Percentiles rank a stretch among this genome's conserved stretches.
Evolutionary conservation across 2,113 vertebrate species (phyloP).

Genomic region (Microcebus tavaratra): DNA sequence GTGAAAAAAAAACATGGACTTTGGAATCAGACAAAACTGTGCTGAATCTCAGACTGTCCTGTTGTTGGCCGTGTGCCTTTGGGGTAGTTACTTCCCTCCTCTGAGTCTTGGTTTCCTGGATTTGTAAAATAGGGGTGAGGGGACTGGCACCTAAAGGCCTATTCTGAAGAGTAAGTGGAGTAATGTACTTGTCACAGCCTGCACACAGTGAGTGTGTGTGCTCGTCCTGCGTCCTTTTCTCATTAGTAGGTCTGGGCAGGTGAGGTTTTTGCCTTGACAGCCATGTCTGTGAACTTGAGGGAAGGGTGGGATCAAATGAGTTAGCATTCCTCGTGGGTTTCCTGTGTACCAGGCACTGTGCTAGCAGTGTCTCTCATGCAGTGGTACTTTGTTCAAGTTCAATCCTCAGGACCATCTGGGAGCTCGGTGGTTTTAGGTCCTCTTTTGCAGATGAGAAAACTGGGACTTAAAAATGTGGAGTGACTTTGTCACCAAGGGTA

Average conservation of each 20-base stretch:
- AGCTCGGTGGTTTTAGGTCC: background rate
- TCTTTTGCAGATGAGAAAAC: slow-evolving; percentile 17
- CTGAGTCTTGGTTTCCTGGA: background rate
- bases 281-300: background rate
- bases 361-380: background rate
- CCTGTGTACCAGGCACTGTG: background rate
- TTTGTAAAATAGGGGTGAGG: background rate
- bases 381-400: background rate
- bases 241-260: background rate
- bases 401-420: background rate
- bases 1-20: background rate
- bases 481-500: background rate
- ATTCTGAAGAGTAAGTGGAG: background rate
- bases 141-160: background rate
- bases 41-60: background rate
- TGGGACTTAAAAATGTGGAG: background rate
- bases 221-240: background rate
- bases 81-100: background rate
- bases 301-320: background rate
- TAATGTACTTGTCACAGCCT: background rate
- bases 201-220: background rate
- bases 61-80: background rate
- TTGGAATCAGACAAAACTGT: background rate
- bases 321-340: background rate
- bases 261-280: background rate